Conservation (phyloP, 2,888 invertebrate genomes). For the Drosophila infuscata region DNA sequence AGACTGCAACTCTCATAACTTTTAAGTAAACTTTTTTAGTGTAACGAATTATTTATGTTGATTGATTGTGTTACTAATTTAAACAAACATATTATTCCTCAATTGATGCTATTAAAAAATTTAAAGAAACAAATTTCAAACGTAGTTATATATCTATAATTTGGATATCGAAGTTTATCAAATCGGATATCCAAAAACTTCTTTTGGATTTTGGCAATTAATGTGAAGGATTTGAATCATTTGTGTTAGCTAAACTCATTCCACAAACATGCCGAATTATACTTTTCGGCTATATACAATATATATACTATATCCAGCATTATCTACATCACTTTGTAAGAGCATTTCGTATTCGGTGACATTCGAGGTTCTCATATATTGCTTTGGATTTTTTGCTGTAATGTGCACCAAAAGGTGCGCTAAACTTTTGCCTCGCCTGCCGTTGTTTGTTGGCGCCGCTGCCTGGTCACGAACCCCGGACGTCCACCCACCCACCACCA, state of each 20-base stretch:
- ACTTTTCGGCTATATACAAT: neutral
- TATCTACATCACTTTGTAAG: neutral
- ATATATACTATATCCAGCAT: neutral
- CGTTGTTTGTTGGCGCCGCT: constrained; percentile 26
- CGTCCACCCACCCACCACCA: neutral
- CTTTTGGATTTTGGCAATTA: neutral
- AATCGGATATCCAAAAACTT: neutral
- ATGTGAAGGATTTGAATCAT: neutral
- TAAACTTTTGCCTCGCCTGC: constrained; percentile 54
- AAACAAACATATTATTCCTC: too few relatives aligned
- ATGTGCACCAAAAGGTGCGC: constrained; percentile 66
- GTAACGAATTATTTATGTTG: too few relatives aligned
- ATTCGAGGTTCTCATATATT: too few relatives aligned
- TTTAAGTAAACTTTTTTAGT: too few relatives aligned
- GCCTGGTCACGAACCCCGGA: neutral
- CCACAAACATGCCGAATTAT: neutral
- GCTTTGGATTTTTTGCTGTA: constrained; percentile 32
- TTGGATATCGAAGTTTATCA: too few relatives aligned
- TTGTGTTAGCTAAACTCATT: neutral
- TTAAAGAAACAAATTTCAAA: too few relatives aligned
- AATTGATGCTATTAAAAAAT: too few relatives aligned
- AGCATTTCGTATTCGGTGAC: neutral
- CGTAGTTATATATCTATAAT: too few relatives aligned
- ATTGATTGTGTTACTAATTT: too few relatives aligned
- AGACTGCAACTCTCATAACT: neutral